Evolutionary conservation across 2,888 invertebrate genomes (phyloP), one percentile per base, ranked within the genome.

Genomic region (Andrena hattorfiana): DNA sequence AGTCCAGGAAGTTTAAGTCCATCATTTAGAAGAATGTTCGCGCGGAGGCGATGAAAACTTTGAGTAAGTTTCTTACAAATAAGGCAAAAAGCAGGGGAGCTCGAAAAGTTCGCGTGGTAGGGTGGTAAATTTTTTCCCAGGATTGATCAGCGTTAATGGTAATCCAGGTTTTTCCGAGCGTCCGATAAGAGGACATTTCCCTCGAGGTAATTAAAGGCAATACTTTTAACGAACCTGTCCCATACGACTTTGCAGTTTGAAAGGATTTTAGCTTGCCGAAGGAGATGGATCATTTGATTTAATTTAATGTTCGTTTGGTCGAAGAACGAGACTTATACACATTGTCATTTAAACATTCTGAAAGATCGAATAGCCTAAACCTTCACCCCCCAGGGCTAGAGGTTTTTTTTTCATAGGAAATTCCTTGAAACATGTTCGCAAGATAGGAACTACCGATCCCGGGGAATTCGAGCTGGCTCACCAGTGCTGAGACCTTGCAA

Each of bases 131-230:
- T 32, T 68, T n/a, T 59, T 20, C 13, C 10, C 23, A 30, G n/a
- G 56, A 70, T 23, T 64, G 71, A 77, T 77, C 23, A 77, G 56
- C 42, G 28, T 32, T 74, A 48, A 63, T 54, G 71, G 26, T 32
- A 30, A 71, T 23, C 48, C 30, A 48, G 30, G 56, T 76, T 35
- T 48, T 42, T 28, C 70, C 20, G n/a, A 16, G 10, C 6, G 16
- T 30, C 16, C n/a, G 20, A 48, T 16, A 63, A 63, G 28, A 48
- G 30, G 26, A 23, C 51, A 13, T 23, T 56, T 70, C 42, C 30
- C 26, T n/a, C n/a, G 4, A 7, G 20, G 16, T 56, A 56, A 71
- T 71, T 71, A 77, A 71, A 59, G 56, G 32, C 48, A 48, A 59
- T 59, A 26, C n/a, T 30, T 67, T 66, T 28, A 73, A 66, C 5